Evolutionary conservation across 2,797 vertebrate species (phyloP).

Genomic region (Mus caroli): DNA sequence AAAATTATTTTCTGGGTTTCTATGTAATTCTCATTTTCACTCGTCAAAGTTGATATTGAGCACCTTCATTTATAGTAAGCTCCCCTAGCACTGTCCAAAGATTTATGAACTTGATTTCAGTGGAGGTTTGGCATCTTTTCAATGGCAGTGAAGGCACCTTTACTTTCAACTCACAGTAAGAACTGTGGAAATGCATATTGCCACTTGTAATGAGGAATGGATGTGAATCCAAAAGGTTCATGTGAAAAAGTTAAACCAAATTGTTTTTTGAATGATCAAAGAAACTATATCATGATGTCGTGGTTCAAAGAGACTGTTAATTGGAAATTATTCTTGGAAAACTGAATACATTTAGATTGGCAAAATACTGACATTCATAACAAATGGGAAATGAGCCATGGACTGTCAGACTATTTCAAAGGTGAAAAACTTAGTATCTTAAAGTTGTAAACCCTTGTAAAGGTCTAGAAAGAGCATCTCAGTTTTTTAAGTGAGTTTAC

Average conservation of each 20-base stretch:
- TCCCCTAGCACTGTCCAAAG: not conserved
- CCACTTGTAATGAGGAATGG: slow-evolving; percentile 64
- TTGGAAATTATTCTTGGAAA: slow-evolving; percentile 56
- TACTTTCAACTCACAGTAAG: not conserved
- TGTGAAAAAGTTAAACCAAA: slow-evolving; percentile 58
- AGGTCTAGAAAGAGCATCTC: slow-evolving; percentile 1
- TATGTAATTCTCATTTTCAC: not conserved
- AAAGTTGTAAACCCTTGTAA: not conserved
- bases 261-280: slow-evolving; percentile 69
- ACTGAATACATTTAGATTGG: not conserved
- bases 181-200: not conserved
- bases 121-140: not conserved
- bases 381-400: not conserved
- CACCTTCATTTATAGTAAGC: slow-evolving; percentile 2
- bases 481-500: slow-evolving; percentile 10
- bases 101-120: not conserved
- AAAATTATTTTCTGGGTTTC: not conserved
- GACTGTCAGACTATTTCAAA: not conserved
- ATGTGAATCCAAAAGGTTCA: not conserved
- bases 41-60: not conserved
- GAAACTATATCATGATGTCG: slow-evolving; percentile 37
- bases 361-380: slow-evolving; percentile 30
- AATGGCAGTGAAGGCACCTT: slow-evolving; percentile 21
- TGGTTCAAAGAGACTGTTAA: slow-evolving; percentile 18
- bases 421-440: not conserved